Evolutionary conservation across 2,113 vertebrate species (phyloP).

Genomic region (Todiramphus chloris): DNA sequence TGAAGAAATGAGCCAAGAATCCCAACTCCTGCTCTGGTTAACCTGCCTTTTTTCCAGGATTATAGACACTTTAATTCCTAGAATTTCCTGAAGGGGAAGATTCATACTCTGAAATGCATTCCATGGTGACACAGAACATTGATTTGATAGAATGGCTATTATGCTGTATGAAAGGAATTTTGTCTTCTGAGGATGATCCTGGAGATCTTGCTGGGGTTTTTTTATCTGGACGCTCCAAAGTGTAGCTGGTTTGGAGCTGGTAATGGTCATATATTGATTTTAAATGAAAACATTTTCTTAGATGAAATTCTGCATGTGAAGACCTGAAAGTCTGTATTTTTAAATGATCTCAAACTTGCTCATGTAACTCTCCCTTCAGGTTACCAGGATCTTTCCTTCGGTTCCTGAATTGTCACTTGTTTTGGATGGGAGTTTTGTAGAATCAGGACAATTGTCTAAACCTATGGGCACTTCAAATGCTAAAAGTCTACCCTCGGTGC

Average conservation of each 20-base stretch:
- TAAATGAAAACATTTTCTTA: not conserved
- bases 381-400: constrained; percentile 84
- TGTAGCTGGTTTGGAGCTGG: not conserved
- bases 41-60: not conserved
- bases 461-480: not conserved
- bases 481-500: constrained; percentile 17
- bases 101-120: not conserved
- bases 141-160: not conserved
- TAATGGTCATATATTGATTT: not conserved
- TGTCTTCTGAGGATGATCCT: not conserved
- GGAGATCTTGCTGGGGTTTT: not conserved
- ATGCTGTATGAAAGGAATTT: not conserved
- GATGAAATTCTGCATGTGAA: not conserved
- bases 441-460: constrained; percentile 41
- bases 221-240: not conserved
- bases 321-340: not conserved
- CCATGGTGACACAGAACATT: not conserved
- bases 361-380: constrained; percentile 54
- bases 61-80: not conserved
- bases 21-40: not conserved
- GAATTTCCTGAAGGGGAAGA: not conserved
- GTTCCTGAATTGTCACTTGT: constrained; percentile 97
- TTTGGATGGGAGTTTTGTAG: constrained; percentile 80
- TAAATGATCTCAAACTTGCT: not conserved
- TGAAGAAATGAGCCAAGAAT: not conserved